Conservation (phyloP, 2,113 vertebrate genomes). For the Tor tambroides region DNA sequence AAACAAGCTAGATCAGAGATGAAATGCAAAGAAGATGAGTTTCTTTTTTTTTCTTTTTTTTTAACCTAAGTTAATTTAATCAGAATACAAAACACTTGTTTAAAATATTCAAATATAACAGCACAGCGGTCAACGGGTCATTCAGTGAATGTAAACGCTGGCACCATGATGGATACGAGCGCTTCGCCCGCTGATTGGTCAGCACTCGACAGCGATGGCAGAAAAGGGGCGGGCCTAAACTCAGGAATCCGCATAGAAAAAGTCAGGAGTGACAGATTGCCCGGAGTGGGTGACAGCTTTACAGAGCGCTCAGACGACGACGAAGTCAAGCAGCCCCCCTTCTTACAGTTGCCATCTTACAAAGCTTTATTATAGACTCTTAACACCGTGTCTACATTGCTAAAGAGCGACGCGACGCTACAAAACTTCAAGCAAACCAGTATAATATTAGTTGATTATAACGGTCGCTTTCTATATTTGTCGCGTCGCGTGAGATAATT, state of each 20-base stretch:
- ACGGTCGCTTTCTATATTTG: slow-evolving; percentile 1
- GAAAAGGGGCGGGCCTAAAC: slow-evolving; percentile 68
- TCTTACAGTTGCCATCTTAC: slow-evolving; percentile 30
- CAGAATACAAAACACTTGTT: background rate
- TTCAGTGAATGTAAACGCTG: slow-evolving; percentile 21
- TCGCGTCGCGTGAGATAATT: slow-evolving; percentile 11
- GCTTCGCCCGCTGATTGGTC: slow-evolving; percentile 55
- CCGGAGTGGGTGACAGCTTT: slow-evolving; percentile 49
- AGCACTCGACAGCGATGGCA: slow-evolving; percentile 43
- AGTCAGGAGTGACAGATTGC: slow-evolving; percentile 58
- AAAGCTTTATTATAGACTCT: slow-evolving; percentile 31
- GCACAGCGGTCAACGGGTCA: slow-evolving; percentile 46
- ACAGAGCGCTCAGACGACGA: slow-evolving; percentile 39
- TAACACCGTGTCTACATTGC: background rate
- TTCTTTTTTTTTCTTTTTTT: background rate
- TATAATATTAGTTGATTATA: background rate
- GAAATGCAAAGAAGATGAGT: background rate
- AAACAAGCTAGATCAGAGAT: background rate
- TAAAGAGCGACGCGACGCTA: background rate
- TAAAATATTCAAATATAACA: slow-evolving; percentile 9
- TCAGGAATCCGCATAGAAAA: slow-evolving; percentile 71
- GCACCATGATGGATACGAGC: slow-evolving; percentile 46
- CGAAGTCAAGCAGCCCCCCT: slow-evolving; percentile 20
- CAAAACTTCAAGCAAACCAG: background rate
- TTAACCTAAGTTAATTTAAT: background rate